Conservation (phyloP, 2,888 invertebrate genomes). For the Nomada goodeniana region DNA sequence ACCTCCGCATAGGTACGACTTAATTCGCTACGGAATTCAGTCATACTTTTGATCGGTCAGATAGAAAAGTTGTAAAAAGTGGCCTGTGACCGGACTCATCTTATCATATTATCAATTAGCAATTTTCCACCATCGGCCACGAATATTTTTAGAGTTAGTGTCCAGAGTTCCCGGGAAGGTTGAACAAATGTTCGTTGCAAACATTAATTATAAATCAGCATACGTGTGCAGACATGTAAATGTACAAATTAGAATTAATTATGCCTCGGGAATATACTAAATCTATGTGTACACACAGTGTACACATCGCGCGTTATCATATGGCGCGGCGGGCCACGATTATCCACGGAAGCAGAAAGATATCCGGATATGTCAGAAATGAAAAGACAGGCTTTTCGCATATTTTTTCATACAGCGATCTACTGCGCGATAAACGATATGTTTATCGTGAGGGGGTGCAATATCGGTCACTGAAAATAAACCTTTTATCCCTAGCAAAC, state of each 20-base stretch:
- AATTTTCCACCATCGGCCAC: not conserved
- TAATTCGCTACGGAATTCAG: not conserved
- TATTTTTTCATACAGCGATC: not conserved
- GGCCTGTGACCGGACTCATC: slow-evolving; percentile 16
- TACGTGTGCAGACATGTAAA: not conserved
- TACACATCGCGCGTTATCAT: not conserved
- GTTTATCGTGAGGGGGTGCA: no score
- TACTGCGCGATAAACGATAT: no score
- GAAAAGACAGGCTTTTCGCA: not conserved
- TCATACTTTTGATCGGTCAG: slow-evolving; percentile 2
- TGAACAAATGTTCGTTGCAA: not conserved
- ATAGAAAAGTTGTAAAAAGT: slow-evolving; percentile 5
- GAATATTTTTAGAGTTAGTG: not conserved
- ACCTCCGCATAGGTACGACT: no score
- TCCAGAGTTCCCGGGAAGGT: not conserved
- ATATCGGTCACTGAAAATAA: no score
- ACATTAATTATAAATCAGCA: not conserved
- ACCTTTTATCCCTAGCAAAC: no score
- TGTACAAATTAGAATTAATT: slow-evolving; percentile 1
- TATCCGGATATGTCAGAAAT: not conserved
- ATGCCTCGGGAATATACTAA: not conserved
- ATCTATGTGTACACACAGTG: not conserved
- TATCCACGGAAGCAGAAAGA: no score
- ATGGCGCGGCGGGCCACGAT: not conserved
- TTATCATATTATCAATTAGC: slow-evolving; percentile 15